Percentiles rank a stretch among this genome's conserved stretches.
Evolutionary conservation across 1,140 invertebrate genomes (phyloP).

Genomic region (Atta colombica): DNA sequence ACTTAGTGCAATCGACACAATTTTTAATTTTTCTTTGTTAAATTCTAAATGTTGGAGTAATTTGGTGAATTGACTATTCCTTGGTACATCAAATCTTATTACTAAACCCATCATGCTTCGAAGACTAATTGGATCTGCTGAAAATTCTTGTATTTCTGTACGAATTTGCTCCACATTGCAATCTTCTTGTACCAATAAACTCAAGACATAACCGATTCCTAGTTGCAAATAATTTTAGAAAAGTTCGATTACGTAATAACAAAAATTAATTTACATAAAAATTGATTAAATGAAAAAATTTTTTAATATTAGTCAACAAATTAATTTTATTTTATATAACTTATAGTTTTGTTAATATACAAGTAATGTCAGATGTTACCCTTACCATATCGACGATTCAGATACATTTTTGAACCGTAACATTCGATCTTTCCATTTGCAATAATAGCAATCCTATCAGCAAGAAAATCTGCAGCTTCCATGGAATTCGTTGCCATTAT

Average conservation of each 20-base stretch:
- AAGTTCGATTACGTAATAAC: neutral
- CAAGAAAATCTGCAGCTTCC: conserved; percentile 89
- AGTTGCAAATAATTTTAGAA: conserved; percentile 8
- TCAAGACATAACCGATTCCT: conserved; percentile 70
- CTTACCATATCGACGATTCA: conserved; percentile 83
- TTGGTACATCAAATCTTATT: conserved; percentile 69
- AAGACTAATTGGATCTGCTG: conserved; percentile 60
- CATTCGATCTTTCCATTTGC: conserved; percentile 88
- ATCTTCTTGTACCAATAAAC: conserved; percentile 66
- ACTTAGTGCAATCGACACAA: conserved; percentile 56
- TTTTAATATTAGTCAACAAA: neutral
- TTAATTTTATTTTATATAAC: neutral
- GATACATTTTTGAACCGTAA: conserved; percentile 88
- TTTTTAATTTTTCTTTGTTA: conserved; percentile 65
- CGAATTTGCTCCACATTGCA: conserved; percentile 59
- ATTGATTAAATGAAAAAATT: neutral
- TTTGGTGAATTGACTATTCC: conserved; percentile 61
- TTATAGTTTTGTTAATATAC: neutral
- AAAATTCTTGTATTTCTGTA: conserved; percentile 65
- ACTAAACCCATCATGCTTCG: conserved; percentile 67
- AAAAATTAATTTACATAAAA: neutral
- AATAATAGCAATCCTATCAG: conserved; percentile 88
- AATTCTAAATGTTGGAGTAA: conserved; percentile 65
- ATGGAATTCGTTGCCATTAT: conserved; percentile 83
- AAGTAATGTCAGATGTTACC: neutral